Conservation (phyloP, 1,140 invertebrate species). For the Drosophila orosa region DNA sequence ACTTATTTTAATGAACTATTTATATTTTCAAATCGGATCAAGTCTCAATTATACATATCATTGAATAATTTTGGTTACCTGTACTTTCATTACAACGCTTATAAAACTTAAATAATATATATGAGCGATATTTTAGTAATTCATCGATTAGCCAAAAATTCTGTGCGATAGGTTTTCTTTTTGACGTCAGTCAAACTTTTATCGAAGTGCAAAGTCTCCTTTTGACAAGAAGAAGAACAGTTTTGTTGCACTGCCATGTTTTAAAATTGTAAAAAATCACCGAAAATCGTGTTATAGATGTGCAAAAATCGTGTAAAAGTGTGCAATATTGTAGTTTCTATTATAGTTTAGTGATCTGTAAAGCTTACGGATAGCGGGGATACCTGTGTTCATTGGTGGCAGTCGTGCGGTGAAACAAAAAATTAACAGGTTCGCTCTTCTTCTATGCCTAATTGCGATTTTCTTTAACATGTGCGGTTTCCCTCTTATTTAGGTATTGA, state of each 20-base stretch:
- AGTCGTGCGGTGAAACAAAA: no score
- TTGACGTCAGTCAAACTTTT: background rate
- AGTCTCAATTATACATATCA: no score
- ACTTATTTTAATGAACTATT: no score
- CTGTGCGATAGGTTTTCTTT: background rate
- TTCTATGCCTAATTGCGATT: background rate
- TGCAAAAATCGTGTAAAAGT: background rate
- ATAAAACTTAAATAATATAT: no score
- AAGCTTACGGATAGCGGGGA: background rate
- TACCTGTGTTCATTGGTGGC: background rate
- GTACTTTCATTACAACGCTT: no score
- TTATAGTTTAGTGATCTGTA: background rate
- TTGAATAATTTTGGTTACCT: no score
- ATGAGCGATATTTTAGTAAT: background rate
- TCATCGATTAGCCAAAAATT: background rate
- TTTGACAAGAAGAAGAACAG: background rate
- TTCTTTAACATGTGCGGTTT: background rate
- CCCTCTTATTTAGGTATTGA: constrained; percentile 18
- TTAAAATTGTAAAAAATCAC: background rate
- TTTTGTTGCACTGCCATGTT: background rate
- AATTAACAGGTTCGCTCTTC: background rate
- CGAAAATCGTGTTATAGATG: background rate
- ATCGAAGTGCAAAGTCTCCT: background rate
- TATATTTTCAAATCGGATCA: no score
- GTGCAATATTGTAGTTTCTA: background rate